Percentiles rank a stretch among this genome's conserved stretches.
Evolutionary conservation across 2,797 vertebrate species (phyloP).

Genomic region (Ctenopoma multispine): DNA sequence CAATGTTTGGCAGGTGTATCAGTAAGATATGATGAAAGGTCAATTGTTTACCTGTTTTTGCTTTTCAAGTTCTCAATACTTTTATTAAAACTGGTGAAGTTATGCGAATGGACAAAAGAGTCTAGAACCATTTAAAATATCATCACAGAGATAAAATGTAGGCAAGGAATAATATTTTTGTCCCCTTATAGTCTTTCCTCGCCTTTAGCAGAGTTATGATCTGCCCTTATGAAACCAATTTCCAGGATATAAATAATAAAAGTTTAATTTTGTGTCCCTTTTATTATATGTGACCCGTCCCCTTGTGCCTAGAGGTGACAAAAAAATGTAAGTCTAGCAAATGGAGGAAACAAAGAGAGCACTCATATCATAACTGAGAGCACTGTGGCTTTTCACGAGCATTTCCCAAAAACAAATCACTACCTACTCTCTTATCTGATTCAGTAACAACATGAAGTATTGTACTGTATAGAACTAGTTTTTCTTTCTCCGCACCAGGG

Average conservation of each 20-base stretch:
- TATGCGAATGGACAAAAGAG: conserved; percentile 15
- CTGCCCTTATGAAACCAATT: conserved; percentile 82
- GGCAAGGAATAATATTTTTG: conserved; percentile 41
- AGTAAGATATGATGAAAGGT: neutral
- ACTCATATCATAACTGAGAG: conserved; percentile 9
- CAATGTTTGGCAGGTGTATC: neutral
- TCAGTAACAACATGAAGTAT: conserved; percentile 39
- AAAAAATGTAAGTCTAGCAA: conserved; percentile 45
- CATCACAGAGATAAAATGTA: conserved; percentile 57
- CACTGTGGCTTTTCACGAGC: conserved; percentile 14
- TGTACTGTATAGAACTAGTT: conserved; percentile 33
- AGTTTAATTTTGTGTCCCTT: conserved; percentile 82
- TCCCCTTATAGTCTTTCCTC: conserved; percentile 35
- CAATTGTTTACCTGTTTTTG: neutral
- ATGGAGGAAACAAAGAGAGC: conserved; percentile 41
- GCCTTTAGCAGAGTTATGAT: conserved; percentile 72
- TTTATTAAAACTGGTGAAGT: conserved; percentile 1
- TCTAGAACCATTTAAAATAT: conserved; percentile 50
- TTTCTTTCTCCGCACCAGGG: conserved; percentile 13
- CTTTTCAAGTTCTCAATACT: neutral
- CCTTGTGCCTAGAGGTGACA: conserved; percentile 64
- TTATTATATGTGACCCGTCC: conserved; percentile 81
- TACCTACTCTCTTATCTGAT: conserved; percentile 45
- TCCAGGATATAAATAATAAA: conserved; percentile 87
- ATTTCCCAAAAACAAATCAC: conserved; percentile 49